Conservation (phyloP, 1,140 invertebrate species). For the Pogonus chalceus region DNA sequence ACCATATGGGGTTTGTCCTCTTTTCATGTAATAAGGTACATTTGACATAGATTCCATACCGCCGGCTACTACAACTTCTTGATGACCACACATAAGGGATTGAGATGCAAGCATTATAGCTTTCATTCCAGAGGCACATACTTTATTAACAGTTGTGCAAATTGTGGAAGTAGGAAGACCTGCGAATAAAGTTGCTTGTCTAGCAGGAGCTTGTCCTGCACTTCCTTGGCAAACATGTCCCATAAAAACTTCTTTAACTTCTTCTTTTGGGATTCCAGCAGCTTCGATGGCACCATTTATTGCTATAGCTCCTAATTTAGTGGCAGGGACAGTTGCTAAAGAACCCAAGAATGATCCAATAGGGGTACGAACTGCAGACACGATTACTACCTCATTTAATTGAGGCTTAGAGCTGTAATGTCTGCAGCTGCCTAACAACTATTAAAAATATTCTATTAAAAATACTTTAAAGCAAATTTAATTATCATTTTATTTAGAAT, state of each 20-base stretch:
- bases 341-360: constrained; percentile 86
- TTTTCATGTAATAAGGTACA: constrained; percentile 88
- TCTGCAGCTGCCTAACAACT: constrained; percentile 17
- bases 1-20: constrained; percentile 86
- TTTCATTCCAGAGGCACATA: constrained; percentile 98
- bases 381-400: constrained; percentile 78
- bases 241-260: constrained; percentile 92
- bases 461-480: neutral
- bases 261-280: constrained; percentile 66
- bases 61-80: constrained; percentile 80
- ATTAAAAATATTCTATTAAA: constrained; percentile 6
- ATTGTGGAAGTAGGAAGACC: constrained; percentile 79
- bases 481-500: neutral
- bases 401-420: constrained; percentile 43
- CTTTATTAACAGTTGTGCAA: constrained; percentile 96
- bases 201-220: constrained; percentile 81
- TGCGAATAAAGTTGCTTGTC: constrained; percentile 89
- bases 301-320: constrained; percentile 80
- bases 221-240: constrained; percentile 89
- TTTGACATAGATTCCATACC: constrained; percentile 99
- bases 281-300: constrained; percentile 79
- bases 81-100: constrained; percentile 70
- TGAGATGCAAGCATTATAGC: constrained; percentile 88
- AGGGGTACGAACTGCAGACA: constrained; percentile 85
- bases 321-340: constrained; percentile 69